Evolutionary conservation across 2,888 invertebrate genomes (phyloP).

Genomic region (Eupithecia vulgata): DNA sequence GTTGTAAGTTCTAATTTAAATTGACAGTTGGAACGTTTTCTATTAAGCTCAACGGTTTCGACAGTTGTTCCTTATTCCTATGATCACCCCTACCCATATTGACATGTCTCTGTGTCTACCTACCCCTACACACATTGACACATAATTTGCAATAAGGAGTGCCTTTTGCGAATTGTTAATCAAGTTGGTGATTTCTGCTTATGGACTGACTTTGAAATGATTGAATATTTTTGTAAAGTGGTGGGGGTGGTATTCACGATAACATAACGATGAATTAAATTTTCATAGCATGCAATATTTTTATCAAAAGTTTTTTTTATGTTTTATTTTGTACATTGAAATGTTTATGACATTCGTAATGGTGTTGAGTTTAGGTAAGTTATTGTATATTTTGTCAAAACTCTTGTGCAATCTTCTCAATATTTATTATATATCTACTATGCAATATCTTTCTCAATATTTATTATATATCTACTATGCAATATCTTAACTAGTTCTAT

Average conservation of each 20-base stretch:
- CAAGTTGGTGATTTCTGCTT: conserved; percentile 62
- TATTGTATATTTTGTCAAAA: conserved; percentile 61
- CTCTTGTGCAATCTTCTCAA: conserved; percentile 11
- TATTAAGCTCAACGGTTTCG: conserved; percentile 54
- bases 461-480: conserved; percentile 47
- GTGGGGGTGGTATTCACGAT: conserved; percentile 51
- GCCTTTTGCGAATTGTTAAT: conserved; percentile 70
- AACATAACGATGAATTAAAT: conserved; percentile 46
- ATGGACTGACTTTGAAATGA: conserved; percentile 73
- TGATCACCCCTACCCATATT: too few relatives aligned
- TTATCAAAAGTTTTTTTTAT: conserved; percentile 50
- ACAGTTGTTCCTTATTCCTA: conserved; percentile 48
- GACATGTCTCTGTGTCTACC: too few relatives aligned
- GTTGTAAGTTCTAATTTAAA: conserved; percentile 57
- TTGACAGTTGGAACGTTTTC: conserved; percentile 51
- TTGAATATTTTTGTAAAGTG: conserved; percentile 70
- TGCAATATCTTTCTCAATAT: neutral
- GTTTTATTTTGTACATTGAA: conserved; percentile 48
- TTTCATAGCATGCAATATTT: conserved; percentile 61
- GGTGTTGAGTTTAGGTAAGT: conserved; percentile 69
- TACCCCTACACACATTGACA: conserved; percentile 38
- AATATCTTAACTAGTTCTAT: conserved; percentile 48
- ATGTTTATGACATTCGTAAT: conserved; percentile 42
- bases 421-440: neutral
- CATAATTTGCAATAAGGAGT: conserved; percentile 62